Base-by-base conservation (phyloP, 2,888 invertebrate genomes). In the Cerceris ruficornis region DNA sequence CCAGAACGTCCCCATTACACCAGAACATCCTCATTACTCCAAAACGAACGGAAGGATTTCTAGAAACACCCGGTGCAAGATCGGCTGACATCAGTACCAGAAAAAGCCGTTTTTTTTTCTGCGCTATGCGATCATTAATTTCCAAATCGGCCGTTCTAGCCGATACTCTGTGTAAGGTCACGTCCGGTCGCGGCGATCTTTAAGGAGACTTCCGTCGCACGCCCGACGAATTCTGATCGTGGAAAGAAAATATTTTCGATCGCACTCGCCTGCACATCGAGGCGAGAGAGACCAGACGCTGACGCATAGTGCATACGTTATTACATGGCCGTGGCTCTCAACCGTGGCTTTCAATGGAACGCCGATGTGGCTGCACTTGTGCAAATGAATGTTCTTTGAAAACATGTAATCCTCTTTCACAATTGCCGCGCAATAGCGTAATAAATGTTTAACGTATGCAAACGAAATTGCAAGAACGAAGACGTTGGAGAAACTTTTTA, bases 291-390 rank as follows among this genome's bases (percentile, higher is more conserved):
- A 62, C 50, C 73, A 82, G 80, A 84, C 75, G 70, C 69, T 84
- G 82, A 81, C 84, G 84, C 84, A 84, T 68, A 72, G 65, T 17
- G 82, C 84, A 81, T 82, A 77, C 68, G 79, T 83, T 77, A 81
- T 75, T 65, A 69, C 65, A 41, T 50, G 50, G 15, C 65, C 54
- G 61, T 11, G 81, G 79, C 75, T 79, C 81, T 82, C 81, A 79
- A 72, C 59, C 57, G 46, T 13, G 64, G 2, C 28, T 28, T 28
- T 28, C 28, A 15, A 11, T 6, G 46, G 13, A 2, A 46, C 0
- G n/a, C 9, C 41, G 15, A 17, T 8, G 7, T 15, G 8, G 6
- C 2, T 15, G 13, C 62, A 52, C 50, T 62, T 39, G 62, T 62
- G 49, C 61, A 61, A 46, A 61, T 43, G 17, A 61, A 28, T 28